phyloP scores from a whole-genome alignment of 2,113 vertebrate genomes.

The Plotosus lineatus region DNA sequence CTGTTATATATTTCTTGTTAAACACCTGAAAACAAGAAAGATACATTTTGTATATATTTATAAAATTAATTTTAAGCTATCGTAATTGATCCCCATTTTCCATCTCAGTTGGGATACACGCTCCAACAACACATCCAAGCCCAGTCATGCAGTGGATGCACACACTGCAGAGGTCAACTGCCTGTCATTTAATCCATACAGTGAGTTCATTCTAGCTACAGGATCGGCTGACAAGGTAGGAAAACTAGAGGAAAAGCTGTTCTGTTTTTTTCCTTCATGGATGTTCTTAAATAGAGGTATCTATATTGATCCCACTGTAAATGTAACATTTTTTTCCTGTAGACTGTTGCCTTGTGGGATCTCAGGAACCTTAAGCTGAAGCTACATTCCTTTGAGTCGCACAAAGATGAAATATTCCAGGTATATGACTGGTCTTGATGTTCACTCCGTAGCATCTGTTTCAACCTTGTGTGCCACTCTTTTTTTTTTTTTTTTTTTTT shows the following conservation, averaged over 20 bases:
- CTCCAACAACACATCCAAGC: conserved; percentile 97
- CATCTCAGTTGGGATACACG: conserved; percentile 89
- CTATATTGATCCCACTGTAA: background rate
- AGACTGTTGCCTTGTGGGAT: conserved; percentile 98
- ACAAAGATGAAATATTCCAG: conserved; percentile 99
- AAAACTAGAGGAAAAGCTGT: background rate
- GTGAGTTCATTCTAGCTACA: conserved; percentile 95
- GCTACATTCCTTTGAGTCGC: conserved; percentile 97
- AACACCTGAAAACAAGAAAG: no score
- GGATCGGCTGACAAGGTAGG: conserved; percentile 94
- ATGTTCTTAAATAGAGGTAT: background rate
- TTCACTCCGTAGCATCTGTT: background rate
- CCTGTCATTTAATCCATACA: conserved; percentile 96
- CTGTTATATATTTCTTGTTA: no score
- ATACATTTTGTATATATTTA: no score
- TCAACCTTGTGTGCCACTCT: background rate
- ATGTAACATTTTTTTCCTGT: background rate
- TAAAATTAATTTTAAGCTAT: no score
- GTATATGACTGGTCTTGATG: conserved; percentile 64
- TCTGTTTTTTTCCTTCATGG: background rate
- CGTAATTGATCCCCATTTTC: background rate
- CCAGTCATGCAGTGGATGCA: conserved; percentile 95
- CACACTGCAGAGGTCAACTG: conserved; percentile 98
- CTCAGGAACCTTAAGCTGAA: conserved; percentile 95
- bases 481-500: background rate